Conservation (phyloP, 1,140 invertebrate species). For the Orchestia grillus region DNA sequence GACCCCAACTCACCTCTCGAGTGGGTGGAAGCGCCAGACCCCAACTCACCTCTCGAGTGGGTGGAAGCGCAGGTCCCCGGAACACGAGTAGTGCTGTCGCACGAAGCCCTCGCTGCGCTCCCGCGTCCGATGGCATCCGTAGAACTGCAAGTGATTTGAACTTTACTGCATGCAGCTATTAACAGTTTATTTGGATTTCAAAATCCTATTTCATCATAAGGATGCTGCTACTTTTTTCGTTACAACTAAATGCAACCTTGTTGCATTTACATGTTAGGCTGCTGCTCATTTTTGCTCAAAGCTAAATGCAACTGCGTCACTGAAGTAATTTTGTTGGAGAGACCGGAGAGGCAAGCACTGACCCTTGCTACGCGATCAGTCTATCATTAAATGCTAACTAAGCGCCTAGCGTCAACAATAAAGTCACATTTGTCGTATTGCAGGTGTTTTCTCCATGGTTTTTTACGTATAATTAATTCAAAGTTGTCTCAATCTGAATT, state of each 20-base stretch:
- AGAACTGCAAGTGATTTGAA: constrained; percentile 55
- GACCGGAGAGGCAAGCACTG: too few species aligned
- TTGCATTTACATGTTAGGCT: too few species aligned
- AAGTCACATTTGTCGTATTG: neutral
- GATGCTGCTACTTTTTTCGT: too few species aligned
- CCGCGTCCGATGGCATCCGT: constrained; percentile 54
- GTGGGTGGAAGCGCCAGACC: neutral
- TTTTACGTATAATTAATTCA: neutral
- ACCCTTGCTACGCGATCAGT: neutral
- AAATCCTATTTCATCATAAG: too few species aligned
- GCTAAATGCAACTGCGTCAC: too few species aligned
- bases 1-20: neutral
- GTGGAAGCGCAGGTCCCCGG: constrained; percentile 62
- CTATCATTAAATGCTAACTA: neutral
- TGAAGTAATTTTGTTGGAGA: too few species aligned
- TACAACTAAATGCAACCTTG: too few species aligned
- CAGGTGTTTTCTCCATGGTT: neutral
- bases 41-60: constrained; percentile 57
- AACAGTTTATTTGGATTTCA: too few species aligned
- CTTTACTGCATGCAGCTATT: neutral
- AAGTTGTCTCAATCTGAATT: neutral
- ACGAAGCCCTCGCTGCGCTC: constrained; percentile 53
- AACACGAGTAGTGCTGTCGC: constrained; percentile 57
- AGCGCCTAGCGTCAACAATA: neutral
- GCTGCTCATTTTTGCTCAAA: too few species aligned